Evolutionary conservation across 1,140 invertebrate genomes (phyloP), one percentile per base, ranked within the genome.

Genomic region (Odontomachus brunneus): DNA sequence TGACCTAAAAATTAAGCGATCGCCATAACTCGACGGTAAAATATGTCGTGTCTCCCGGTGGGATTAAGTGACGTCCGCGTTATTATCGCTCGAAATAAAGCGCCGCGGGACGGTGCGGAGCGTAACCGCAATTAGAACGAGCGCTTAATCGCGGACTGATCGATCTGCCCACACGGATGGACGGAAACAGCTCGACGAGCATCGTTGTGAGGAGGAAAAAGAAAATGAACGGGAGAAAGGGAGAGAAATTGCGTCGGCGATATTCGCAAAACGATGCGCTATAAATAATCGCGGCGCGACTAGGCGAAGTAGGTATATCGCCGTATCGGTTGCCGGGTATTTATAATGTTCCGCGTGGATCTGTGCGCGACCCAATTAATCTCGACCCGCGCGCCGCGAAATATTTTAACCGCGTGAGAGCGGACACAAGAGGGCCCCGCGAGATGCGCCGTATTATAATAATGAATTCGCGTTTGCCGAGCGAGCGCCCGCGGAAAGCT

Each of bases 1-100:
- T 80, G 75, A 80, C 75, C 75, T 71, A 80, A 71, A 80, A 80
- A 80, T 80, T 80, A 80, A 80, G 75, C 65, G 65, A 80, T 71
- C 65, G 75, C 65, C n/a, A 71, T 80, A 80, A 71, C 55, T 80
- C 65, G 24, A 59, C 65, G 51, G 3, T 80, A 48, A 80, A 80
- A 80, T 80, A 69, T 80, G 67, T 48, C 65, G 22, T 57, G 33
- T 9, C 29, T 71, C 65, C 14, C 22, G 5, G 5, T 14, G 33
- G 15, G 59, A 80, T 71, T 22, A 71, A 59, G n/a, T 22, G 65
- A 80, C 59, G 14, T 33, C 24, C 44, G 59, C 38, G 33, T 69
- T 71, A 80, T 29, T 55, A 44, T 78, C 48, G 33, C 9, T 55
- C 63, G 66, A 69, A 69, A 57, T 69, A 24, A 78, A 69, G 3